Evolutionary conservation across 1,140 invertebrate genomes (phyloP), one percentile per base, ranked within the genome.

Genomic region (Ceratina japonica): DNA sequence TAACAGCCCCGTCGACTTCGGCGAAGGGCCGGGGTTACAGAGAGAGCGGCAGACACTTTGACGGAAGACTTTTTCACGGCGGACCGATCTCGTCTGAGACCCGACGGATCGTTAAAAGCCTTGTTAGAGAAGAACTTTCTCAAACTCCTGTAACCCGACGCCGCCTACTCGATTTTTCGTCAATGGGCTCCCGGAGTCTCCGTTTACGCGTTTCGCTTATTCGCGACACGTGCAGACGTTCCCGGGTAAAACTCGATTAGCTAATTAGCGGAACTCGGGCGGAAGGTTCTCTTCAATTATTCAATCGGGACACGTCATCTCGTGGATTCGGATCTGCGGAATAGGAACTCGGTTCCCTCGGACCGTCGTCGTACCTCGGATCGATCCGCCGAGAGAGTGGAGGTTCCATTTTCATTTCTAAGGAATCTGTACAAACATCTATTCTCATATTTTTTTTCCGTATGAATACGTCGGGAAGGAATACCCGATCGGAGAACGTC

Each of bases 101-200:
- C 73, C 31, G n/a, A 22, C 16, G 22, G 63, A 79, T 89, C 82
- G 82, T 80, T 87, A 81, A 87, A 87, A 88, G 79, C 85, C 80
- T 56, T 16, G 62, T 65, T 62, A 54, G 20, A 54, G 20, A 22
- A 73, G 44, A 79, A 73, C 24, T 77, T 70, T 70, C 66, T 18
- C 1, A 20, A 58, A 58, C 16, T 71, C 44, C 37, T 12, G 31
- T 15, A 74, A 64, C 75, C 61, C 64, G 37, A 63, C 20, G 8
- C 1, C 18, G 4, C 37, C 12, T n/a, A 16, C 13, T n/a, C n/a
- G 7, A n/a, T 69, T 37, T 79, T 44, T 73, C 27, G 63, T 64
- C 69, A 79, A 83, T 78, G 62, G 58, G 13, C 62, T 65, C 16
- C 2, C 58, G 10, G 10, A 0, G 10, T 44, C 37, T 44, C 37